Conservation (phyloP, 1,140 invertebrate species). For the Metaphire vulgaris region DNA sequence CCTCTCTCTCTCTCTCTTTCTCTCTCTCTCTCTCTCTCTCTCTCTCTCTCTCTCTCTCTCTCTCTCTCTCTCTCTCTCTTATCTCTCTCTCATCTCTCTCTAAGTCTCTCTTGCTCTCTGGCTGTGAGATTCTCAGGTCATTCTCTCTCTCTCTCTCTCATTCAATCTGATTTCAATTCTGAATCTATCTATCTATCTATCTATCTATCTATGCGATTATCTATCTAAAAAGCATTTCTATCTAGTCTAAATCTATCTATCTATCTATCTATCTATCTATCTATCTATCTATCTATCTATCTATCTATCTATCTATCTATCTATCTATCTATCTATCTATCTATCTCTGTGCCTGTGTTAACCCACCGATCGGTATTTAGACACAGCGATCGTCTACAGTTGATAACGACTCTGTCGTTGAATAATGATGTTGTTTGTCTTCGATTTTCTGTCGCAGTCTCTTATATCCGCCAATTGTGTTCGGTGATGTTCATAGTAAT, state of each 20-base stretch:
- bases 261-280: neutral
- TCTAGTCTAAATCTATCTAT: no score
- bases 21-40: neutral
- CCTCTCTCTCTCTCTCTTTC: neutral
- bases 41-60: neutral
- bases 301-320: neutral
- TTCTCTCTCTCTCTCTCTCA: neutral
- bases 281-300: neutral
- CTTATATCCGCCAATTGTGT: no score
- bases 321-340: neutral
- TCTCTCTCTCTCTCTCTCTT: neutral
- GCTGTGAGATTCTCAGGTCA: neutral
- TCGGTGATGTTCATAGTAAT: no score
- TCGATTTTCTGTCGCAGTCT: no score
- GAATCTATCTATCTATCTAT: neutral
- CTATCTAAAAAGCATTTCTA: no score
- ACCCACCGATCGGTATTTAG: no score
- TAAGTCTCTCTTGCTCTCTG: neutral
- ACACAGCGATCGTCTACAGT: no score
- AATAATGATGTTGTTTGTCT: no score
- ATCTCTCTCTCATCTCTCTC: neutral
- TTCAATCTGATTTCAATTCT: neutral
- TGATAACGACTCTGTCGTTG: no score
- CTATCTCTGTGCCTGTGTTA: neutral
- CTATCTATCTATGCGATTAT: neutral